Percentiles rank a stretch among this genome's conserved stretches.
These are phyloP conservation scores for Xenopus laevis DNA, from an alignment of 2,113 vertebrate species.

Conservation along the genomic window DNA sequence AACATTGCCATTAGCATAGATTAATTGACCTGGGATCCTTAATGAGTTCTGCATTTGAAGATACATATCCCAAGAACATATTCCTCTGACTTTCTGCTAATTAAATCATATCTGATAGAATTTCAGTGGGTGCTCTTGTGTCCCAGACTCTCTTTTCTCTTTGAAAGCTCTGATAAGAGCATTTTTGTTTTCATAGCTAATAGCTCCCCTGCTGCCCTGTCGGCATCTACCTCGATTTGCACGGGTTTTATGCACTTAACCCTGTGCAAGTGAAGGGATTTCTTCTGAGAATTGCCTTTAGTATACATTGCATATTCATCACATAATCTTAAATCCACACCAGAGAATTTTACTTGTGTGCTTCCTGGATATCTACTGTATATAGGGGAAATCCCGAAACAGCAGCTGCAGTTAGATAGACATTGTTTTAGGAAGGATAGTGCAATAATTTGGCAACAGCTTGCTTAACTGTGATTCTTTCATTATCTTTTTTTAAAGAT, in stretches of 20 bases:
- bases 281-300: conserved; percentile 39
- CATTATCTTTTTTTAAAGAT: no score
- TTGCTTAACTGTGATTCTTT: no score
- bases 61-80: conserved; percentile 33
- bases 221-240: conserved; percentile 36
- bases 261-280: conserved; percentile 28
- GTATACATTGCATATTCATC: conserved; percentile 35
- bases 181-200: conserved; percentile 43
- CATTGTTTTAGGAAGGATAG: no score
- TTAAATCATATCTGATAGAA: conserved; percentile 46
- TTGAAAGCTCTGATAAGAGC: conserved; percentile 39
- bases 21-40: conserved; percentile 43
- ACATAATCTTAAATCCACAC: conserved; percentile 1
- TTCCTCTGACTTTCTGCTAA: conserved; percentile 44
- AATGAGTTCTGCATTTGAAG: conserved; percentile 41
- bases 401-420: no score
- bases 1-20: conserved; percentile 43
- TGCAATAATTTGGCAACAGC: no score
- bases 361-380: background rate
- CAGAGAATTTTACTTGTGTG: background rate
- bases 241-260: conserved; percentile 42
- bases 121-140: conserved; percentile 38
- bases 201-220: conserved; percentile 42
- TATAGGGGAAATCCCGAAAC: background rate
- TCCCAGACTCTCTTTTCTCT: conserved; percentile 34